Percentiles rank a stretch among this genome's conserved stretches.
These are phyloP conservation scores for Geotrypetes seraphini DNA, from an alignment of 2,797 vertebrate species.

Conservation along the genomic window DNA sequence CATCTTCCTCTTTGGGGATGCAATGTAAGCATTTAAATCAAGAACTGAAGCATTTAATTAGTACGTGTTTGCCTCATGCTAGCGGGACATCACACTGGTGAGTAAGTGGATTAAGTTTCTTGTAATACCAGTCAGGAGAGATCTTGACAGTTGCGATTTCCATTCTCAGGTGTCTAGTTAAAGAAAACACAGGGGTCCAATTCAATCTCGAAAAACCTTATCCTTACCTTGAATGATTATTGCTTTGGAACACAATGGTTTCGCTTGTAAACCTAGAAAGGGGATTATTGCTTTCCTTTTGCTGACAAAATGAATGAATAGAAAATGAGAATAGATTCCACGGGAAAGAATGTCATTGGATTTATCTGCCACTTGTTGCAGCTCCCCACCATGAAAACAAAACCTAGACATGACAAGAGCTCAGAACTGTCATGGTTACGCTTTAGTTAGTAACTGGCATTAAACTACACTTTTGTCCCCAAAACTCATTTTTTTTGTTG, in stretches of 20 bases:
- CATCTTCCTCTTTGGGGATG: not conserved
- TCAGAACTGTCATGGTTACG: too few species aligned
- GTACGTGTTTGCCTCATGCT: conserved; percentile 32
- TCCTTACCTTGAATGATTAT: conserved; percentile 38
- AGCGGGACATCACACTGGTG: conserved; percentile 31
- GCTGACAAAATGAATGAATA: conserved; percentile 11
- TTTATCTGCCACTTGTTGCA: conserved; percentile 11
- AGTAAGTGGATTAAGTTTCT: conserved; percentile 57
- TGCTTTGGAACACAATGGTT: conserved; percentile 36
- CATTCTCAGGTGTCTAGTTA: conserved; percentile 45
- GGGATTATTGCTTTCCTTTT: conserved; percentile 14
- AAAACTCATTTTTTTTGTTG: too few species aligned
- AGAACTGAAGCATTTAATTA: conserved; percentile 47
- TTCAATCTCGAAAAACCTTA: conserved; percentile 40
- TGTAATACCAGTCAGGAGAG: conserved; percentile 34
- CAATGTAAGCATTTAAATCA: conserved; percentile 34
- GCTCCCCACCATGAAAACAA: too few species aligned
- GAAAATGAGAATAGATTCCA: conserved; percentile 7
- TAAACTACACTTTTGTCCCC: too few species aligned
- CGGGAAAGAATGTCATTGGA: conserved; percentile 4
- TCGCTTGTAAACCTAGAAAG: conserved; percentile 23
- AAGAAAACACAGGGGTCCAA: conserved; percentile 41
- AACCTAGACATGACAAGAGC: not conserved
- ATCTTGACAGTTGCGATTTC: conserved; percentile 49
- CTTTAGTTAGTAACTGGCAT: too few species aligned